These are phyloP conservation scores for Belonocnema kinseyi DNA, from an alignment of 1,140 invertebrate species.

Conservation along the genomic window DNA sequence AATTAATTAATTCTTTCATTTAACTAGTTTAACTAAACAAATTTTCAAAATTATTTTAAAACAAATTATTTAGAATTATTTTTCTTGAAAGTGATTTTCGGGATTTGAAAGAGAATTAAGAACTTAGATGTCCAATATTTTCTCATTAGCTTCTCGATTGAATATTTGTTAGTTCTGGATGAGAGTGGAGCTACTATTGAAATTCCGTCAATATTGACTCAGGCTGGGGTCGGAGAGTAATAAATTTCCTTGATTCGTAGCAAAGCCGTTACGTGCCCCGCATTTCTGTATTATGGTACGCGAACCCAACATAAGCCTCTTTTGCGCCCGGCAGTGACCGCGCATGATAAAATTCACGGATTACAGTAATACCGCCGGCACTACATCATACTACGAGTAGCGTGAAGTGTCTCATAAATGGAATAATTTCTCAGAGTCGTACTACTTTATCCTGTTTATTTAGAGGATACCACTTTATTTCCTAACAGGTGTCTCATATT, in stretches of 20 bases:
- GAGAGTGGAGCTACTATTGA: slow-evolving; percentile 36
- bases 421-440: slow-evolving; percentile 1
- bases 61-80: too few species aligned
- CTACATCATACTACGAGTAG: not conserved
- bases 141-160: slow-evolving; percentile 13
- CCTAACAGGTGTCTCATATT: not conserved
- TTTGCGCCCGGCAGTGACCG: slow-evolving; percentile 6
- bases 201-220: slow-evolving; percentile 54
- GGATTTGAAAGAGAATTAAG: not conserved
- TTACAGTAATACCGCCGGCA: slow-evolving; percentile 3
- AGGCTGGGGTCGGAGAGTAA: slow-evolving; percentile 47
- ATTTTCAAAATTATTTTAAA: too few species aligned
- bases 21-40: too few species aligned
- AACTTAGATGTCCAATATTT: slow-evolving; percentile 11
- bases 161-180: slow-evolving; percentile 22
- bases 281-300: slow-evolving; percentile 27
- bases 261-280: slow-evolving; percentile 46
- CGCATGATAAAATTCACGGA: slow-evolving; percentile 15
- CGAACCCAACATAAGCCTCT: slow-evolving; percentile 6
- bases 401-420: not conserved
- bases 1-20: too few species aligned
- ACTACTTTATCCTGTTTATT: too few species aligned
- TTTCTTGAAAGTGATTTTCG: too few species aligned
- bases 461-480: not conserved
- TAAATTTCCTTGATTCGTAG: slow-evolving; percentile 51